phyloP scores from a whole-genome alignment of 2,797 vertebrate genomes.

The Astyanax mexicanus region DNA sequence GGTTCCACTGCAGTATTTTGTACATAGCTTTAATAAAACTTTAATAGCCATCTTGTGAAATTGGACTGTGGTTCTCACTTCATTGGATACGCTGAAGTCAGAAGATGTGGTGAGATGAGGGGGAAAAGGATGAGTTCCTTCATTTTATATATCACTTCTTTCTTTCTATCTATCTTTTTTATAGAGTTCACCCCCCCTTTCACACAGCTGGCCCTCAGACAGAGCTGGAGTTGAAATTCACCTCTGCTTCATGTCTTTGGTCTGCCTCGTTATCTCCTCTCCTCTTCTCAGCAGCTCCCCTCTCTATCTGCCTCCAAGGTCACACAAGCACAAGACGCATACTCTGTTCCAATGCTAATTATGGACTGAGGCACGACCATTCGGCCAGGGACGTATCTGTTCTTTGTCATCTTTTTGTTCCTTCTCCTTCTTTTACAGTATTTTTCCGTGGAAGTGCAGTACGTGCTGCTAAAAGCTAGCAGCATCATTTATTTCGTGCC shows the following conservation, averaged over 20 bases:
- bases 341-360: conserved; percentile 58
- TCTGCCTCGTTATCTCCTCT: conserved; percentile 53
- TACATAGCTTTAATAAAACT: conserved; percentile 55
- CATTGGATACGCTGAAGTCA: conserved; percentile 32
- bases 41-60: conserved; percentile 24
- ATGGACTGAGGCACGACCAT: conserved; percentile 40
- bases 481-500: conserved; percentile 18
- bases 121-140: conserved; percentile 31
- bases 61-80: conserved; percentile 18
- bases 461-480: conserved; percentile 23
- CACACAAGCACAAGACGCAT: conserved; percentile 47
- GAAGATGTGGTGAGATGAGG: conserved; percentile 30
- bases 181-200: too few relatives aligned
- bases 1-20: conserved; percentile 45
- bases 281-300: conserved; percentile 49
- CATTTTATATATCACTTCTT: conserved; percentile 27
- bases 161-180: too few relatives aligned
- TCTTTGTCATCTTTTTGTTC: conserved; percentile 29
- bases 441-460: conserved; percentile 26
- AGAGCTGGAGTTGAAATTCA: conserved; percentile 55
- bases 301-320: conserved; percentile 61
- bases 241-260: conserved; percentile 53
- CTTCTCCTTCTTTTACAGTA: background rate
- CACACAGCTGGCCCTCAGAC: conserved; percentile 44
- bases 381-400: conserved; percentile 38